Base-by-base conservation (phyloP, 2,797 vertebrate species). In the Neolamprologus multifasciatus region DNA sequence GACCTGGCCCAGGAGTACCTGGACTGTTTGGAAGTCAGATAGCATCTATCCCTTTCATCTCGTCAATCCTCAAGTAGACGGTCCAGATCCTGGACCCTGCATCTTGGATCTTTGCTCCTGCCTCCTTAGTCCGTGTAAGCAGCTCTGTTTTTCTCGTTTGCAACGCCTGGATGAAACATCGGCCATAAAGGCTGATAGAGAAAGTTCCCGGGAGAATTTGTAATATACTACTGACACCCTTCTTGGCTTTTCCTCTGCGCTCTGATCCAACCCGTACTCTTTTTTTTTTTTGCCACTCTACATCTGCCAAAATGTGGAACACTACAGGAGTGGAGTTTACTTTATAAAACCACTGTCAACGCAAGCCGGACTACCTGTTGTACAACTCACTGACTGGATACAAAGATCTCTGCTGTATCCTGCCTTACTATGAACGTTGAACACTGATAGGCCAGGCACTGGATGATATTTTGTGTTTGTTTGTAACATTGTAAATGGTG, bases 1-100 rank as follows among this genome's bases (percentile, higher is more conserved):
- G 98, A 99, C 79, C 95, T 99, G 95, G 98, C 97, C 88, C 96
- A 98, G 97, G 98, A 99, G 93, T 99, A 98, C 90, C 96, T 99
- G 96, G 98, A 99, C 89, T 97, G 97, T 54, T 80, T 98, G 92
- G 98, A 99, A 88, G 96, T 96, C 92, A 99, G 98, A 99, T 99
- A 99, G 97, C 98, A 97, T 91, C 89, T 64, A 21, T 94, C 86
- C 88, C 90, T 48, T 54, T 74, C 77, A 8, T 14, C 43, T 48
- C 7, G 40, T 67, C 78, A 83, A 23, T 87, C 86, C 54, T 82
- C 57, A 40, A 80, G 77, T 85, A 87, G 83, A 85, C 31, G 64
- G 67, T 77, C 81, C 64, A 29, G 78, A 84, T 83, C 84, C 83
- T 80, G 82, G 91, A 84, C 82, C 76, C 40, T 11, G 7, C 19